Evolutionary conservation across 2,797 vertebrate species (phyloP).

Genomic region (Cryptoprocta ferox): DNA sequence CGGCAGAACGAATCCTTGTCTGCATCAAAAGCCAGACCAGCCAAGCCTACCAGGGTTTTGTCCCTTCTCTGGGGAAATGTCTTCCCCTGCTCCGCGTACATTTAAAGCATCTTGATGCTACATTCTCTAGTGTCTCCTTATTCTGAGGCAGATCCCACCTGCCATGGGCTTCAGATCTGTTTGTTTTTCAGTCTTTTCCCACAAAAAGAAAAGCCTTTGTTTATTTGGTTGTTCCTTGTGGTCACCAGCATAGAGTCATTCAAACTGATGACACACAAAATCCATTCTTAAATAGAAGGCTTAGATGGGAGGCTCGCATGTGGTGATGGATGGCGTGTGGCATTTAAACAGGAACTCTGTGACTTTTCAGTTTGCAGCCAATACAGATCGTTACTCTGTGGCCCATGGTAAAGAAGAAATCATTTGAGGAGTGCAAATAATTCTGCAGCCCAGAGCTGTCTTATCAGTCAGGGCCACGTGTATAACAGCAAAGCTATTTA

Average conservation of each 20-base stretch:
- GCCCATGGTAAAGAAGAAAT: neutral
- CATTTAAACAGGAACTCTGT: neutral
- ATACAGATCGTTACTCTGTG: neutral
- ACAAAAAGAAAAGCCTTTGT: neutral
- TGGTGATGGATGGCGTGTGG: neutral
- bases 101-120: neutral
- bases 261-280: neutral
- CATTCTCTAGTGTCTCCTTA: neutral
- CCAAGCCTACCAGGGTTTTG: neutral
- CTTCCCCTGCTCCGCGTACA: neutral
- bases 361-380: neutral
- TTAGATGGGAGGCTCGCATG: neutral
- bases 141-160: neutral
- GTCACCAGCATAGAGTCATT: neutral
- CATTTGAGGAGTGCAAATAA: neutral
- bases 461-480: constrained; percentile 8
- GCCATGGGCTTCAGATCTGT: neutral
- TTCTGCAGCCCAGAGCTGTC: neutral
- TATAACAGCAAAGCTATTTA: constrained; percentile 24
- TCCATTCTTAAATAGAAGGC: neutral
- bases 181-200: neutral
- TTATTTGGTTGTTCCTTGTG: neutral
- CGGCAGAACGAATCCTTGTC: neutral
- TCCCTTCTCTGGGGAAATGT: neutral
- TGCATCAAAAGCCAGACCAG: neutral